These are phyloP conservation scores for Hypothenemus hampei DNA, from an alignment of 1,140 invertebrate genomes.

Conservation along the genomic window DNA sequence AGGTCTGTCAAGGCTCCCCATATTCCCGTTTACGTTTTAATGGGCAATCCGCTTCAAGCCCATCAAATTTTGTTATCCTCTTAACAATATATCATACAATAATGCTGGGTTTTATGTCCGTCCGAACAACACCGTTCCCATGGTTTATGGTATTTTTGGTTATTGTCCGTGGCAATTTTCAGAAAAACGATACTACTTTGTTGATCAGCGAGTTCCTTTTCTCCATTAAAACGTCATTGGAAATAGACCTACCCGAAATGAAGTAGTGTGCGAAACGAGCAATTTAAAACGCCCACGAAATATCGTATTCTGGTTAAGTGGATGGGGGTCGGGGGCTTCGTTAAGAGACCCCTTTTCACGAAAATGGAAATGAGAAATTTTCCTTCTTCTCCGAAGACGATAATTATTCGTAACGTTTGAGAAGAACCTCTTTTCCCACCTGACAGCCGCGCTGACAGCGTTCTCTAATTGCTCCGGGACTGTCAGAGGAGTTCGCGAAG, in stretches of 20 bases:
- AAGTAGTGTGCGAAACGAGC: too few species aligned
- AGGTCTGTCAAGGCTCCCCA: constrained; percentile 1
- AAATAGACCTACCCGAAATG: not conserved
- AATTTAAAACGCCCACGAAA: constrained; percentile 13
- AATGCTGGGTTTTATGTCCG: constrained; percentile 13
- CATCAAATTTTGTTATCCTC: constrained; percentile 22
- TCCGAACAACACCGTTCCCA: constrained; percentile 14
- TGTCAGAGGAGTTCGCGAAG: constrained; percentile 21
- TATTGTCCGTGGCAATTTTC: constrained; percentile 5
- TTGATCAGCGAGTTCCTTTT: not conserved
- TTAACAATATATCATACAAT: constrained; percentile 23
- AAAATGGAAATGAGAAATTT: constrained; percentile 18
- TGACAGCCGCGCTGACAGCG: constrained; percentile 33
- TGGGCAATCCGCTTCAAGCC: constrained; percentile 14
- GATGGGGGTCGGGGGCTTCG: constrained; percentile 10
- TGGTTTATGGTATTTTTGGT: constrained; percentile 11
- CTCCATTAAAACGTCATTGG: constrained; percentile 8
- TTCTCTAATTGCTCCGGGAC: constrained; percentile 35
- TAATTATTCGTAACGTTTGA: constrained; percentile 24
- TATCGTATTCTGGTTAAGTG: constrained; percentile 21
- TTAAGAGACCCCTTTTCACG: constrained; percentile 22
- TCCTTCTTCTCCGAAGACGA: constrained; percentile 15
- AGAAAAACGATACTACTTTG: constrained; percentile 7
- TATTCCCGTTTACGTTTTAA: constrained; percentile 13
- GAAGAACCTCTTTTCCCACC: constrained; percentile 27